Percentiles rank a stretch among this genome's conserved stretches.
These are phyloP conservation scores for Macrocentrus cingulum DNA, from an alignment of 1,140 invertebrate genomes.

Conservation along the genomic window DNA sequence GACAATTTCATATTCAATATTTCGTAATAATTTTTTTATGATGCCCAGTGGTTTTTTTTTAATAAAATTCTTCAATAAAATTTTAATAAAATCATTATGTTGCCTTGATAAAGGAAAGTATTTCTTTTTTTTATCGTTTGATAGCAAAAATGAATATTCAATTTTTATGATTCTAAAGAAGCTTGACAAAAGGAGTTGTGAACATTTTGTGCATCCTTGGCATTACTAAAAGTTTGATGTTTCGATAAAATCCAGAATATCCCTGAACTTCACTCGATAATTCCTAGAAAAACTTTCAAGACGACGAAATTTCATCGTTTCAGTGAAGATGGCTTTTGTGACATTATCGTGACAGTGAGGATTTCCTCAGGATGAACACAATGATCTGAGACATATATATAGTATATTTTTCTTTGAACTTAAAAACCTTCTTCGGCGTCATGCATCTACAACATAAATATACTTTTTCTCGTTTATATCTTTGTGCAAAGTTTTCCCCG, in stretches of 20 bases:
- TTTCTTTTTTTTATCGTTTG: too few species aligned
- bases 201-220: too few species aligned
- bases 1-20: too few species aligned
- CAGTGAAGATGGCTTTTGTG: slow-evolving; percentile 2
- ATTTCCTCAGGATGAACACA: slow-evolving; percentile 14
- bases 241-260: slow-evolving; percentile 6
- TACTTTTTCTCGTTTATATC: neutral
- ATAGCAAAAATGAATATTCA: too few species aligned
- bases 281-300: slow-evolving; percentile 12
- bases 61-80: too few species aligned
- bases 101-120: too few species aligned
- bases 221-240: slow-evolving; percentile 1
- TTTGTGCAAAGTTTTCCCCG: too few species aligned
- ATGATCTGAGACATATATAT: neutral
- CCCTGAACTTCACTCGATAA: slow-evolving; percentile 1
- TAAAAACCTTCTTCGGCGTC: neutral
- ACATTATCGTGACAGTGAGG: slow-evolving; percentile 9
- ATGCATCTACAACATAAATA: neutral
- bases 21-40: too few species aligned
- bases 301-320: slow-evolving; percentile 16
- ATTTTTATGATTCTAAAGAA: too few species aligned
- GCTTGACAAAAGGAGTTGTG: too few species aligned
- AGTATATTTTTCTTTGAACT: neutral
- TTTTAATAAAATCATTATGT: too few species aligned
- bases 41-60: too few species aligned